These are phyloP conservation scores for Tetrapedia diversipes DNA, from an alignment of 2,888 invertebrate genomes.

Conservation along the genomic window DNA sequence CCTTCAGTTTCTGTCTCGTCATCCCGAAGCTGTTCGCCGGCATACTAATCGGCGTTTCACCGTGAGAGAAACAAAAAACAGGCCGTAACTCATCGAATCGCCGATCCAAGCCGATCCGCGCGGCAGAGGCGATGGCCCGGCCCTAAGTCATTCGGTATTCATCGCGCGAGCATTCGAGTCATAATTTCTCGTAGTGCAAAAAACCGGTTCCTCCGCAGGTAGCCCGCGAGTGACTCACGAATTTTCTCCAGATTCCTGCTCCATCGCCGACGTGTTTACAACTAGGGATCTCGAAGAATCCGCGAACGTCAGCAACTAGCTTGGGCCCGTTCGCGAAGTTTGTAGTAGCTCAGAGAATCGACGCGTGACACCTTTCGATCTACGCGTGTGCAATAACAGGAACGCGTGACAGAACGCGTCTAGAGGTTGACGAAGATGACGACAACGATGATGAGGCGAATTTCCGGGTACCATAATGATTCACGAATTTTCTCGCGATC, in stretches of 20 bases:
- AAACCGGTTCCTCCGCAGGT: conserved; percentile 22
- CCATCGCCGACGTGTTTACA: conserved; percentile 8
- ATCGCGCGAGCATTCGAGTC: conserved; percentile 26
- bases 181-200: conserved; percentile 30
- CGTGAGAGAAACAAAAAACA: neutral
- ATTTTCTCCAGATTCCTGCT: conserved; percentile 55
- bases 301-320: too few species aligned
- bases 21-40: neutral
- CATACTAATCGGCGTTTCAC: neutral
- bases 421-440: conserved; percentile 39
- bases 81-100: conserved; percentile 19
- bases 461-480: conserved; percentile 60
- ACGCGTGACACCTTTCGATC: conserved; percentile 31
- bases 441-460: conserved; percentile 4
- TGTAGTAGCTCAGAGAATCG: conserved; percentile 8
- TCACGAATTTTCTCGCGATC: conserved; percentile 49
- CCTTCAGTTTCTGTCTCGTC: neutral
- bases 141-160: conserved; percentile 30
- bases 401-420: neutral
- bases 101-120: neutral
- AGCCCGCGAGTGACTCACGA: conserved; percentile 57
- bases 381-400: neutral
- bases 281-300: conserved; percentile 26
- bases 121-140: neutral
- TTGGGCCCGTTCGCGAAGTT: too few species aligned